Evolutionary conservation across 2,888 invertebrate species (phyloP), one percentile per base, ranked within the genome.

Genomic region (Agrenia bidenticulata): DNA sequence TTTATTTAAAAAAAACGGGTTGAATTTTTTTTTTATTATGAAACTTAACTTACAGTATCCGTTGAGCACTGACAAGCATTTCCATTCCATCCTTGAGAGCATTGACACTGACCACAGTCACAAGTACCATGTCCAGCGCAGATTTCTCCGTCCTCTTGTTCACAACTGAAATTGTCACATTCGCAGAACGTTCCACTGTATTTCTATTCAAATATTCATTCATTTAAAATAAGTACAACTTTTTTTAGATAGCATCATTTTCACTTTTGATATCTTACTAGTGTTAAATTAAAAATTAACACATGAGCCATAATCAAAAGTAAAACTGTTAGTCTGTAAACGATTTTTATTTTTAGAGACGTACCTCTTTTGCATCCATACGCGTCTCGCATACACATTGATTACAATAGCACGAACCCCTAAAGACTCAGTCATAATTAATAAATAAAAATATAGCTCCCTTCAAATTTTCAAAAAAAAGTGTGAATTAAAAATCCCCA

Each of bases 321-420:
- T n/a, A n/a, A n/a, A n/a, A n/a, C n/a, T n/a, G n/a, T n/a, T n/a
- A n/a, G n/a, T n/a, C n/a, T n/a, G n/a, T n/a, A n/a, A n/a, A n/a
- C n/a, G n/a, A n/a, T n/a, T n/a, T n/a, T n/a, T n/a, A n/a, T n/a
- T n/a, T n/a, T n/a, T n/a, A n/a, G n/a, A n/a, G n/a, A 57, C 17
- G 51, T 54, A 59, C 51, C 57, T 58, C 26, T n/a, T 49, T 23
- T 23, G 45, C 2, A 27, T 58, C 23, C 5, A 66, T 70, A 15
- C 74, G 56, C 55, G 70, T 60, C 19, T 65, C 63, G 67, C 84
- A 84, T 11, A 77, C 77, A 77, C 85, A 85, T 63, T 78, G 77
- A 51, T 84, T 83, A 78, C 85, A 85, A 21, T 79, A 78, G 77
- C 85, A 85, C 19, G 77, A 78, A 23, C 85, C 85, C 67, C n/a